Evolutionary conservation across 2,888 invertebrate species (phyloP).

Genomic region (Cantharis lateralis): DNA sequence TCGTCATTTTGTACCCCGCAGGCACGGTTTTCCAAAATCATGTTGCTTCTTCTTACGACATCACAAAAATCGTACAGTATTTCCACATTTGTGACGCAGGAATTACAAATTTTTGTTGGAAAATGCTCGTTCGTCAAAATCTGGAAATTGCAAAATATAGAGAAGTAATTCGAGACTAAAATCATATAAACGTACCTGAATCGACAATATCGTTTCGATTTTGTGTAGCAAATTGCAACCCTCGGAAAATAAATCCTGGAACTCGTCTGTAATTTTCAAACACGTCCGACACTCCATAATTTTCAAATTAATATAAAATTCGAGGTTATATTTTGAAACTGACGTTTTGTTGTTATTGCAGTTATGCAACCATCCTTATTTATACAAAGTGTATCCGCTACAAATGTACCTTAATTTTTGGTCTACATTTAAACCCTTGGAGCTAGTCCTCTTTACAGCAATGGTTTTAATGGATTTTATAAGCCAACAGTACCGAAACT

Average conservation of each 20-base stretch:
- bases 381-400: no score
- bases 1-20: no score
- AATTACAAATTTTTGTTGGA: not conserved
- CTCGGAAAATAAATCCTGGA: not conserved
- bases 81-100: not conserved
- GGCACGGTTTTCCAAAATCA: not conserved
- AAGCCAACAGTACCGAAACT: no score
- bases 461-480: no score
- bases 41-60: not conserved
- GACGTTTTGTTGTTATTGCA: no score
- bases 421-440: no score
- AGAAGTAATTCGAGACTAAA: no score
- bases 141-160: not conserved
- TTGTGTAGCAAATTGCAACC: not conserved
- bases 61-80: not conserved
- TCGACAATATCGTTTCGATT: not conserved
- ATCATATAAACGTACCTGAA: not conserved
- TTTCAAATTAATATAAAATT: no score
- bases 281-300: not conserved
- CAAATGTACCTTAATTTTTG: no score
- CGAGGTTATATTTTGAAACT: no score
- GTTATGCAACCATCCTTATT: no score
- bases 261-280: not conserved
- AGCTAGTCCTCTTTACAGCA: no score
- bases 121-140: not conserved